Evolutionary conservation across 2,797 vertebrate species (phyloP).

Genomic region (Strix occidentalis): DNA sequence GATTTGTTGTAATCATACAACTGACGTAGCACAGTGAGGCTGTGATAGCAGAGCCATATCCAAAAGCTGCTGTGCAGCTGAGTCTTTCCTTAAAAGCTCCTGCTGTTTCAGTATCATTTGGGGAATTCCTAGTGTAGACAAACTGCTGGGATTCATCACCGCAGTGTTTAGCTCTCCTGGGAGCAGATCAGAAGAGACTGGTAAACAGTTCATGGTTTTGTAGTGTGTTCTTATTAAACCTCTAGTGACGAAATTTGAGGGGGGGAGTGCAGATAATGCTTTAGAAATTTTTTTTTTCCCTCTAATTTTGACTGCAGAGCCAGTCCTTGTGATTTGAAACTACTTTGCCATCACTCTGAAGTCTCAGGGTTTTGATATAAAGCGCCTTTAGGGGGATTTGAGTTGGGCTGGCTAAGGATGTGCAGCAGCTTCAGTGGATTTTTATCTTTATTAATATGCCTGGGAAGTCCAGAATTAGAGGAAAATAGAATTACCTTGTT

Average conservation of each 20-base stretch:
- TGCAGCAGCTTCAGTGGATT: not conserved
- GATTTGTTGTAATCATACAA: not conserved
- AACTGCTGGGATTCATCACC: not conserved
- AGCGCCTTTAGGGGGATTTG: not conserved
- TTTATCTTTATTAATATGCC: not conserved
- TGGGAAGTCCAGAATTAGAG: not conserved
- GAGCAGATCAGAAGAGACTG: not conserved
- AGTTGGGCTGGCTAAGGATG: not conserved
- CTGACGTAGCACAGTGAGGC: not conserved
- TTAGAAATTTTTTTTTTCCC: not conserved
- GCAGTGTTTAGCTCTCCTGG: not conserved
- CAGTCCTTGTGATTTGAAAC: not conserved
- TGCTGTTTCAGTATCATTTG: not conserved
- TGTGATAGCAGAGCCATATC: not conserved
- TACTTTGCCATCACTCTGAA: not conserved
- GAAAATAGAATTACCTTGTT: not conserved
- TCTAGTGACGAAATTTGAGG: not conserved
- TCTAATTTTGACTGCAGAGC: not conserved
- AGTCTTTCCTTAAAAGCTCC: not conserved
- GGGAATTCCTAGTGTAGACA: not conserved
- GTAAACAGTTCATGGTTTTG: not conserved
- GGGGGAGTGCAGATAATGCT: not conserved
- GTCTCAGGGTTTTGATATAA: not conserved
- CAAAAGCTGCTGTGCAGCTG: not conserved
- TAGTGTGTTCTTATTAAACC: not conserved